Percentiles rank a stretch among this genome's conserved stretches.
Conservation (phyloP, 2,113 vertebrate genomes). For the Hucho hucho region DNA sequence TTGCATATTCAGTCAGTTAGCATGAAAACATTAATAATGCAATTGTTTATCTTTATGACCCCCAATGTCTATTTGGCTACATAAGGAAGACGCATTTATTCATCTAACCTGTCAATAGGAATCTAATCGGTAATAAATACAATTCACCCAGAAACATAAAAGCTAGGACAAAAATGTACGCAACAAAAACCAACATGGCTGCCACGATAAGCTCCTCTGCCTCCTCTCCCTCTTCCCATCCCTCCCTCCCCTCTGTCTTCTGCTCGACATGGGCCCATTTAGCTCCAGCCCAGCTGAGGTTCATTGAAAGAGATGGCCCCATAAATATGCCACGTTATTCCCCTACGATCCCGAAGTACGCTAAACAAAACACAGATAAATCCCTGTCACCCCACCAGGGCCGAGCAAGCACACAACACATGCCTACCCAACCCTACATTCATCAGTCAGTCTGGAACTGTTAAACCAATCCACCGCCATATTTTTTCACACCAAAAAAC, state of each 20-base stretch:
- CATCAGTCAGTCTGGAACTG: slow-evolving; percentile 4
- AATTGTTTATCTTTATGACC: too few species aligned
- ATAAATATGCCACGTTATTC: slow-evolving; percentile 45
- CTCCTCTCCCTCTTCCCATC: neutral
- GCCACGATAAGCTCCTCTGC: neutral
- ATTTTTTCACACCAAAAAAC: neutral
- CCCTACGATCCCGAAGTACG: slow-evolving; percentile 19
- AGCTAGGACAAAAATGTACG: too few species aligned
- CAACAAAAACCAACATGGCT: too few species aligned
- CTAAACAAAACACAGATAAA: slow-evolving; percentile 41
- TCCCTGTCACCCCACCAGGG: slow-evolving; percentile 21
- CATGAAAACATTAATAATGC: neutral
- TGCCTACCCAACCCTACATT: neutral
- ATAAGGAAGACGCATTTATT: too few species aligned
- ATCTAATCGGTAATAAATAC: too few species aligned
- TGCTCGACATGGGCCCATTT: slow-evolving; percentile 8
- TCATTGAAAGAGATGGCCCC: slow-evolving; percentile 47
- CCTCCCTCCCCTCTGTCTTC: neutral
- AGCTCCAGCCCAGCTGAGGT: slow-evolving; percentile 29
- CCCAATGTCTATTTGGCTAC: too few species aligned
- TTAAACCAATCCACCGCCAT: neutral
- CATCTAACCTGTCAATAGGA: too few species aligned
- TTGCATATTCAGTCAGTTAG: neutral
- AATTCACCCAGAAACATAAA: too few species aligned
- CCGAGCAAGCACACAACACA: slow-evolving; percentile 10